Evolutionary conservation across 2,797 vertebrate genomes (phyloP).

Genomic region (Halcyon leucocephala): DNA sequence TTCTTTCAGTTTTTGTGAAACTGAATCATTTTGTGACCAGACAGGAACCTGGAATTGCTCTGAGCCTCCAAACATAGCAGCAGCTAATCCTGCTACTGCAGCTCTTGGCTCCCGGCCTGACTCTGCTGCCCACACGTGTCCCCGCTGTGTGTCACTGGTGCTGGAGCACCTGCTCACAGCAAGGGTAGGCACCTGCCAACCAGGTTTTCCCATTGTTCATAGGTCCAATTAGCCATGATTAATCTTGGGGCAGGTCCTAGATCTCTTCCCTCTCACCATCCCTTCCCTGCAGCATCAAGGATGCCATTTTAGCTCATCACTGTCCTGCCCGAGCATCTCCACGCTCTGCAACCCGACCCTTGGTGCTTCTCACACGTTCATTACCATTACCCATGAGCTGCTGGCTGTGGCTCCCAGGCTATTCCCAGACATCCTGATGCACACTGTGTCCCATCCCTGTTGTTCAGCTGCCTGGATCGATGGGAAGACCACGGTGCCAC

Average conservation of each 20-base stretch:
- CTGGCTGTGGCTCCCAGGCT: fast-evolving
- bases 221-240: fast-evolving
- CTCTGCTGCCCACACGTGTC: fast-evolving
- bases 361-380: background rate
- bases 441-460: fast-evolving
- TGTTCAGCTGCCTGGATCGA: background rate
- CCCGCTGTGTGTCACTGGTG: fast-evolving
- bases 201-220: fast-evolving
- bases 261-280: fast-evolving
- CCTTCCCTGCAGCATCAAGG: background rate
- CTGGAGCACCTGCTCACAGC: fast-evolving
- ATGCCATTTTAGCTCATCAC: background rate
- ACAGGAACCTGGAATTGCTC: background rate
- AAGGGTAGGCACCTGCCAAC: background rate
- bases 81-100: background rate
- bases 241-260: background rate
- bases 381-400: fast-evolving
- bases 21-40: background rate
- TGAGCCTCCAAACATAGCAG: background rate
- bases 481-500: background rate
- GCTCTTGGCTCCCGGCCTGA: background rate
- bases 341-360: background rate
- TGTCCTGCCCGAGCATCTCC: background rate
- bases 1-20: background rate
- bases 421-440: background rate